Base-by-base conservation (phyloP, 2,888 invertebrate species). In the Diogma glabrata region DNA sequence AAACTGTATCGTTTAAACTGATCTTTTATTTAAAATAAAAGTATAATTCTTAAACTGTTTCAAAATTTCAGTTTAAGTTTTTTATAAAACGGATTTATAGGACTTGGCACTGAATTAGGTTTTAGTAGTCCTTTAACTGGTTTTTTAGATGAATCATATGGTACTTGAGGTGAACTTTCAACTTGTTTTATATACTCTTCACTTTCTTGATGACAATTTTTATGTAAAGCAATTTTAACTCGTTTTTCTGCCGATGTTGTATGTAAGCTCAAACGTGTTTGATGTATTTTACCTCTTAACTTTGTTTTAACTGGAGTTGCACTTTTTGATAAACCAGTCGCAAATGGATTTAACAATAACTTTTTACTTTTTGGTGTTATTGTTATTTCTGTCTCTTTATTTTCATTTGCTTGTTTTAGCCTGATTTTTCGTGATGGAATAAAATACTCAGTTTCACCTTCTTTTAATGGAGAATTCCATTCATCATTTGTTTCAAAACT, bases 31-130 rank as follows among this genome's bases (percentile, higher is more conserved):
- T n/a, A n/a, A n/a, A n/a, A n/a, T n/a, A n/a, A n/a, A n/a, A n/a
- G n/a, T n/a, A n/a, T 52, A 17, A 58, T 55, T 53, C 57, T 62
- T 0, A 65, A 51, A 49, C n/a, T n/a, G n/a, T n/a, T n/a, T n/a
- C 63, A 64, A 10, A 69, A 57, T 54, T 74, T 76, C n/a, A n/a
- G n/a, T n/a, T n/a, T n/a, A n/a, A n/a, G n/a, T 58, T 72, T 77
- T 59, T 76, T 81, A 59, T 84, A 83, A 67, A 86, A 87, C 0
- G 87, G 87, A 67, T 87, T 84, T 2, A 87, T 81, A 0, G 86
- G 87, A 1, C 82, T 83, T 0, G 81, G 77, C 2, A 79, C 72
- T 0, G 77, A 75, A 47, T 75, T 74, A 0, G 78, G 76, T 61
- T 89, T 89, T 3, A 89, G 65, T n/a, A 86, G 77, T 0, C 88